Evolutionary conservation across 1,140 invertebrate species (phyloP).

Genomic region (Hirudo medicinalis): DNA sequence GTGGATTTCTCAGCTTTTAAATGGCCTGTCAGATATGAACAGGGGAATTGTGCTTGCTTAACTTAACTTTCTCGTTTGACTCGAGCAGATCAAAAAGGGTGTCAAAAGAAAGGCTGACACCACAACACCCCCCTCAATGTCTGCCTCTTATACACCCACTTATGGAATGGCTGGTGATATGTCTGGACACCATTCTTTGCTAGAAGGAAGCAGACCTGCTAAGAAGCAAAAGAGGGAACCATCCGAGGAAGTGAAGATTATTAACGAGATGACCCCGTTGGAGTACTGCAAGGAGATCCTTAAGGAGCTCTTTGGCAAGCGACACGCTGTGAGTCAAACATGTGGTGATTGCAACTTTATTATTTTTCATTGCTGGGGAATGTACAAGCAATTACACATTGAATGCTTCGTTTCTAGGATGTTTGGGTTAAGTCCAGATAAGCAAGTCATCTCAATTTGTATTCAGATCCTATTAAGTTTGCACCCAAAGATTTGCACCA

Average conservation of each 20-base stretch:
- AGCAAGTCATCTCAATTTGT: background rate
- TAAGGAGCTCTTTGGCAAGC: conserved; percentile 86
- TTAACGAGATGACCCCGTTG: conserved; percentile 42
- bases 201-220: conserved; percentile 74
- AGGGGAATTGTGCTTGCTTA: too few relatives aligned
- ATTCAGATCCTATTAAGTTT: background rate
- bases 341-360: background rate
- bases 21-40: too few relatives aligned
- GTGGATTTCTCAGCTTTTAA: too few relatives aligned
- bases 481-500: background rate
- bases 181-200: conserved; percentile 58
- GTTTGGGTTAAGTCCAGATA: background rate
- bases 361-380: too few relatives aligned
- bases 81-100: conserved; percentile 61
- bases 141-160: conserved; percentile 14
- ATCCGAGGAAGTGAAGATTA: conserved; percentile 41
- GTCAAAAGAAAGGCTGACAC: conserved; percentile 98
- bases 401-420: background rate
- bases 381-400: too few relatives aligned
- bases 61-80: too few relatives aligned
- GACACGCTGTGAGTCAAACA: conserved; percentile 65
- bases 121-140: conserved; percentile 50
- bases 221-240: conserved; percentile 66
- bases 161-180: conserved; percentile 46
- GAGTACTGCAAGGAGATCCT: conserved; percentile 87